Evolutionary conservation across 2,113 vertebrate species (phyloP), one percentile per base, ranked within the genome.

Genomic region (Ophthalmolycus amberensis): DNA sequence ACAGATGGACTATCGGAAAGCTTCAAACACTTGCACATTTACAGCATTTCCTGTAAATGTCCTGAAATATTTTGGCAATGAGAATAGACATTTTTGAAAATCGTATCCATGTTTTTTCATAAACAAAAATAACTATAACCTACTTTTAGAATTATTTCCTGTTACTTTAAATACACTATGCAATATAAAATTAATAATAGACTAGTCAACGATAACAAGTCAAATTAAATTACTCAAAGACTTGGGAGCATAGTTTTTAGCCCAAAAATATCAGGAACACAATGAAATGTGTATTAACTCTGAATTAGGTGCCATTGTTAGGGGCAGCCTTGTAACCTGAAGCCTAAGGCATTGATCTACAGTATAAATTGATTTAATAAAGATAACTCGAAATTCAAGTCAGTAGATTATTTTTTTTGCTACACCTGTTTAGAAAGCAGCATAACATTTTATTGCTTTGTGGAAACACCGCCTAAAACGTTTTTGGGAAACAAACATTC

Each of bases 11-110:
- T 52, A 68, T 67, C 52, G 65, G 42, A 78, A 46, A 46, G 44
- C 44, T 46, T 46, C 0, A 71, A 77, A 37, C 42, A 56, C 67
- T 66, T 44, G 40, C 27, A 71, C 22, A 42, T 77, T 78, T 54
- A 63, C 18, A 65, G 6, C 29, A 52, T 56, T 32, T 34, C 74
- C 52, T 71, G 20, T 75, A 37, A 34, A 52, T 12, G 62, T 42
- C 27, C 16, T 64, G 25, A 38, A 67, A 5, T 2, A 20, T 62
- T 56, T 65, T 34, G 15, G 38, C 40, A 52, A 85, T 40, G 25
- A 74, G 73, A 80, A 69, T 22, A 48, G 3, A 52, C n/a, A 87
- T 74, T 83, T 86, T 68, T 66, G 16, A 77, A 40, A 68, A 34
- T 75, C 15, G 25, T 38, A 67, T 37, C 29, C 68, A 78, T 62